Percentiles rank a stretch among this genome's conserved stretches.
Evolutionary conservation across 2,797 vertebrate genomes (phyloP).

Genomic region (Darevskia mixta): DNA sequence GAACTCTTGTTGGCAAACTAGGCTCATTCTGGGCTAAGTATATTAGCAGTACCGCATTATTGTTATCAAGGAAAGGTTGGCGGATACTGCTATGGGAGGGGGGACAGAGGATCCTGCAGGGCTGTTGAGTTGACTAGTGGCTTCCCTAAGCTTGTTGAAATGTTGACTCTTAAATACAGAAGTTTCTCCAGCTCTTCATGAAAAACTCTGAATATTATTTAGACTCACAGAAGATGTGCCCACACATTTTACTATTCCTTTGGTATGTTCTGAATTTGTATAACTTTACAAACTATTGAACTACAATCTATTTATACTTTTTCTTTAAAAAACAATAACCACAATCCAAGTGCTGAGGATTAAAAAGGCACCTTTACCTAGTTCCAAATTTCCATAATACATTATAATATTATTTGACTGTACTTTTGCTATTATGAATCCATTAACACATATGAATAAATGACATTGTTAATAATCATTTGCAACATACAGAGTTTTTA

Average conservation of each 20-base stretch:
- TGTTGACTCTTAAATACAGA: rapidly evolving
- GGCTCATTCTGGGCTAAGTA: not conserved
- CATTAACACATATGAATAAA: slow-evolving; percentile 74
- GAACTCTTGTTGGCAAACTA: not conserved
- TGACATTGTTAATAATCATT: slow-evolving; percentile 74
- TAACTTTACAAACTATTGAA: slow-evolving; percentile 73
- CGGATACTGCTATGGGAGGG: not conserved
- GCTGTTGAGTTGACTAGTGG: not conserved
- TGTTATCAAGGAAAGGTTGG: not conserved
- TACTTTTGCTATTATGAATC: slow-evolving; percentile 73
- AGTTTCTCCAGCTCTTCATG: not conserved
- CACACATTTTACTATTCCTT: slow-evolving; percentile 42
- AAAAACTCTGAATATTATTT: slow-evolving; percentile 8
- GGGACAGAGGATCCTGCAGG: not conserved
- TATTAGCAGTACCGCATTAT: not conserved
- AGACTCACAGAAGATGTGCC: slow-evolving; percentile 25
- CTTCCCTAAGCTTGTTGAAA: not conserved
- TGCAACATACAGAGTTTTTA: slow-evolving; percentile 70
- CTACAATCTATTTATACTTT: slow-evolving; percentile 67
- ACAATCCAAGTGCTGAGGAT: slow-evolving; percentile 63
- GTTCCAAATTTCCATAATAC: slow-evolving; percentile 71
- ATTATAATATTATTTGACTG: slow-evolving; percentile 66
- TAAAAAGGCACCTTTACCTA: slow-evolving; percentile 68
- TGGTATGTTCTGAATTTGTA: slow-evolving; percentile 58
- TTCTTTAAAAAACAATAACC: slow-evolving; percentile 68